Conservation (phyloP, 2,888 invertebrate species). For the Parnassius orleans region DNA sequence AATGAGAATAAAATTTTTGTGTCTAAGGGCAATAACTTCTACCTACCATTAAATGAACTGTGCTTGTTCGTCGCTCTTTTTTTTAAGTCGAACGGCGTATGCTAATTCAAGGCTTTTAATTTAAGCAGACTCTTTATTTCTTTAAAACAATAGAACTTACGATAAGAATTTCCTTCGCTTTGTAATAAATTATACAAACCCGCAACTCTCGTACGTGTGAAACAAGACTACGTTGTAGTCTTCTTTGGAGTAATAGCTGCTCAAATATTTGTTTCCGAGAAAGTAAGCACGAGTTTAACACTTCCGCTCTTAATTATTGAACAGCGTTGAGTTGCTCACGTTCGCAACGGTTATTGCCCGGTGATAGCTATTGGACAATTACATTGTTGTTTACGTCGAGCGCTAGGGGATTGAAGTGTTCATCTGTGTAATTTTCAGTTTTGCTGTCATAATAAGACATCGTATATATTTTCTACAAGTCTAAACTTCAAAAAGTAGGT, state of each 20-base stretch:
- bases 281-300: conserved; percentile 41
- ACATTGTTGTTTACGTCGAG: conserved; percentile 4
- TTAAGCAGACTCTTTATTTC: too few species aligned
- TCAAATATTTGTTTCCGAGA: conserved; percentile 44
- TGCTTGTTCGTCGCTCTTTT: too few species aligned
- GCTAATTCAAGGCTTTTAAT: too few species aligned
- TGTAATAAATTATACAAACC: too few species aligned
- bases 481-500: too few species aligned
- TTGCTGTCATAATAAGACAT: too few species aligned
- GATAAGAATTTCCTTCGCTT: background rate
- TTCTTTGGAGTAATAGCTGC: conserved; percentile 31
- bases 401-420: background rate
- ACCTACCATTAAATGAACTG: too few species aligned
- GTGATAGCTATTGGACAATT: conserved; percentile 9
- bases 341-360: conserved; percentile 14
- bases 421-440: too few species aligned
- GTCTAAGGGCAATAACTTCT: too few species aligned
- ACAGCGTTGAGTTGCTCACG: conserved; percentile 22
- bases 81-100: too few species aligned
- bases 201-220: background rate
- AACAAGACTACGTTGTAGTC: conserved; percentile 22
- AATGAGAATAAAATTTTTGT: too few species aligned
- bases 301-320: conserved; percentile 46
- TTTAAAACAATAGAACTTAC: background rate
- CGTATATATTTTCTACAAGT: too few species aligned